phyloP scores from a whole-genome alignment of 2,113 vertebrate genomes.

The Motacilla tschutschensis region DNA sequence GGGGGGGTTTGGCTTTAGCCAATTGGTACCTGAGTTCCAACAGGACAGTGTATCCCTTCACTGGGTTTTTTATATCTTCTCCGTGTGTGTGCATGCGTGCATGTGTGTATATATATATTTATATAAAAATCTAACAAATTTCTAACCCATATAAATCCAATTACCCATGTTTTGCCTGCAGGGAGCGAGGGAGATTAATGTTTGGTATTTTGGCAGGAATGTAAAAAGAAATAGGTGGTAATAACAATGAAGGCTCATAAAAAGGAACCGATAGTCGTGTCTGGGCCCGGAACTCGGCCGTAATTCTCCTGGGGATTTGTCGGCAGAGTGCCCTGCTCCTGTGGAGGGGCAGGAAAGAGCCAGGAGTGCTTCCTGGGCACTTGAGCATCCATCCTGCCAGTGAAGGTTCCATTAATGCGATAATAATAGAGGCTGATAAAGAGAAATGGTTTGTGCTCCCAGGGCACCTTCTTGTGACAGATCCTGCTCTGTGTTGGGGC shows the following conservation, averaged over 20 bases:
- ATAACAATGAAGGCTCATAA: conserved; percentile 73
- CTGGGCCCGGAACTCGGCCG: not conserved
- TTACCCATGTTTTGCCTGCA: conserved; percentile 80
- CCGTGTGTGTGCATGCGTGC: not conserved
- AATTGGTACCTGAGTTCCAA: not conserved
- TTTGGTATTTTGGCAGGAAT: conserved; percentile 79
- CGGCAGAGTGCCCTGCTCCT: not conserved
- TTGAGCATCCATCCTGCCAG: not conserved
- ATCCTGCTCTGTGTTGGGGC: not conserved
- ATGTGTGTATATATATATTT: not conserved
- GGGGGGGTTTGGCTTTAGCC: not conserved
- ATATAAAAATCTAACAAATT: conserved; percentile 71
- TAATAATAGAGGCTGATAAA: not conserved
- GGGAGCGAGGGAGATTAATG: conserved; percentile 81
- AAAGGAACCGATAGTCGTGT: conserved; percentile 41
- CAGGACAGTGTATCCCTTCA: not conserved
- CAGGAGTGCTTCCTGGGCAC: not conserved
- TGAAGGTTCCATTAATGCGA: not conserved
- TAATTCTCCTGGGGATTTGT: conserved; percentile 26
- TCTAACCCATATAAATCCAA: conserved; percentile 83
- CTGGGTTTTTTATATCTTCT: not conserved
- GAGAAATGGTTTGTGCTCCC: not conserved
- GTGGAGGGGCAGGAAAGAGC: not conserved
- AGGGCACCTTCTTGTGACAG: not conserved
- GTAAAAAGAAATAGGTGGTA: conserved; percentile 82